These are phyloP conservation scores for Apoda limacodes DNA, from an alignment of 2,888 invertebrate species.

Conservation along the genomic window DNA sequence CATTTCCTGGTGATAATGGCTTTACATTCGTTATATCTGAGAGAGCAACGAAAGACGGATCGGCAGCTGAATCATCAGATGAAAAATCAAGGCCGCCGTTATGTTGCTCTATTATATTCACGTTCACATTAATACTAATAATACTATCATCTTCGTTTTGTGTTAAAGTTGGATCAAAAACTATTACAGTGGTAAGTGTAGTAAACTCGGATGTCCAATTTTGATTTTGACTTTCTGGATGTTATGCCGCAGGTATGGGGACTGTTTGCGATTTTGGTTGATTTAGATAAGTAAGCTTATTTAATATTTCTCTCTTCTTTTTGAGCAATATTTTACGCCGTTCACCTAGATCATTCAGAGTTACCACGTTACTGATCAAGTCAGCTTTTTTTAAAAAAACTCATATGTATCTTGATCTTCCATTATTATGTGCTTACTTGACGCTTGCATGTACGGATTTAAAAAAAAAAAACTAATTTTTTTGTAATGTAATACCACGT, in stretches of 20 bases:
- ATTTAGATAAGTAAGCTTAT: too few relatives aligned
- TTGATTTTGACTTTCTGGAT: too few relatives aligned
- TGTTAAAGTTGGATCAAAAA: slow-evolving; percentile 2
- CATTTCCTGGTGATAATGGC: slow-evolving; percentile 12
- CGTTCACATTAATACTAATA: too few relatives aligned
- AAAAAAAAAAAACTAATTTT: not conserved
- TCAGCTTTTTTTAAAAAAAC: not conserved
- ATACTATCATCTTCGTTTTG: slow-evolving; percentile 5
- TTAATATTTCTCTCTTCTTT: too few relatives aligned
- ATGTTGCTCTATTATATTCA: slow-evolving; percentile 1
- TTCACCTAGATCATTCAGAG: not conserved
- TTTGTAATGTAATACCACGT: not conserved
- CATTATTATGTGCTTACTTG: not conserved
- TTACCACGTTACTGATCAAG: not conserved
- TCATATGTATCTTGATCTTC: not conserved
- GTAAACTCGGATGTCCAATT: slow-evolving; percentile 9
- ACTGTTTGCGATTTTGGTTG: too few relatives aligned
- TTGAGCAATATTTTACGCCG: not conserved
- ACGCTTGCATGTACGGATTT: not conserved
- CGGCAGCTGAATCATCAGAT: slow-evolving; percentile 6
- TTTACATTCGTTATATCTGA: slow-evolving; percentile 13
- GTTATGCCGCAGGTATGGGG: not conserved
- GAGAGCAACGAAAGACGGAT: not conserved
- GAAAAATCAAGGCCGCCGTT: too few relatives aligned
- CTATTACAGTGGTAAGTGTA: slow-evolving; percentile 6